Percentiles rank a stretch among this genome's conserved stretches.
phyloP scores from a whole-genome alignment of 2,888 invertebrate genomes.

The Tenodera sinensis region DNA sequence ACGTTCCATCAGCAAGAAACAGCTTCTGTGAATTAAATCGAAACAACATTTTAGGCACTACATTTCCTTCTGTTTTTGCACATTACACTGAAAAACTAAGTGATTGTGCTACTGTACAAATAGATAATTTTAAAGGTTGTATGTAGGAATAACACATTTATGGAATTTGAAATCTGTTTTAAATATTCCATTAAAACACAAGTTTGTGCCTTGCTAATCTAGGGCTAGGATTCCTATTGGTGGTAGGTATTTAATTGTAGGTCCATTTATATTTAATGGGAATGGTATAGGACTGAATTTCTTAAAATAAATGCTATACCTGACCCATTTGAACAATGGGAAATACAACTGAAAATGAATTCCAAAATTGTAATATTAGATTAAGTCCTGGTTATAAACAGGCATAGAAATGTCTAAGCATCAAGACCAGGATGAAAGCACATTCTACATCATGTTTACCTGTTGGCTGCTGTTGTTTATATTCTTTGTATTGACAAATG shows the following conservation, averaged over 20 bases:
- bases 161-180: not conserved
- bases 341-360: not conserved
- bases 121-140: not conserved
- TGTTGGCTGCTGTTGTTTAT: no score
- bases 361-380: not conserved
- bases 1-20: not conserved
- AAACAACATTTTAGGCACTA: constrained; percentile 28
- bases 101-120: not conserved
- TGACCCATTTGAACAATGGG: not conserved
- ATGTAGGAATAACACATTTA: not conserved
- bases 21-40: constrained; percentile 7
- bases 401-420: no score
- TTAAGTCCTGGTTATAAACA: not conserved
- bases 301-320: not conserved
- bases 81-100: constrained; percentile 25
- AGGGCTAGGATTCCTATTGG: not conserved
- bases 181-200: not conserved
- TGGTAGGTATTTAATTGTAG: no score
- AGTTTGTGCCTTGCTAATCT: not conserved
- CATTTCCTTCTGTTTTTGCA: constrained; percentile 7
- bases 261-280: no score
- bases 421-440: no score
- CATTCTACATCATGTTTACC: no score
- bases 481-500: no score
- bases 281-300: not conserved